Conservation (phyloP, 2,888 invertebrate species). For the Yponomeuta malinellus region DNA sequence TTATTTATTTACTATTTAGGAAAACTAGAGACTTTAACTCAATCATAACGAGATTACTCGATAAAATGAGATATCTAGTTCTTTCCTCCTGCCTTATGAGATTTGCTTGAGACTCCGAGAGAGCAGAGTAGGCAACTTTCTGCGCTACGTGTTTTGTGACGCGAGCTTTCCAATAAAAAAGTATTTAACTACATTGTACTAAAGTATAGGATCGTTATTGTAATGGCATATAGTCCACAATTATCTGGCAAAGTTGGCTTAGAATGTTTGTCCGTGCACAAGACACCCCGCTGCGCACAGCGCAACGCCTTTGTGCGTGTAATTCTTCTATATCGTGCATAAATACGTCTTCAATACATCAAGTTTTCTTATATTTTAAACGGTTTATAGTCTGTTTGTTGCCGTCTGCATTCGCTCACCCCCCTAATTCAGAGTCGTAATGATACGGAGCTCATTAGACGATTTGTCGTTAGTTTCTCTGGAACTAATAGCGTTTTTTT, state of each 20-base stretch:
- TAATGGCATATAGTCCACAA: neutral
- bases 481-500: constrained; percentile 30
- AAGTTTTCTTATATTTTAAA: neutral
- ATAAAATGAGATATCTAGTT: too few relatives aligned
- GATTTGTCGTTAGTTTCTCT: constrained; percentile 32
- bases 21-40: too few relatives aligned
- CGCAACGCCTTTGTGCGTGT: constrained; percentile 20
- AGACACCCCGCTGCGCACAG: constrained; percentile 48
- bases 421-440: constrained; percentile 20
- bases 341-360: neutral
- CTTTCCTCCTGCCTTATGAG: too few relatives aligned
- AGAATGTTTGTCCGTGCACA: constrained; percentile 25
- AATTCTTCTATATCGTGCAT: neutral
- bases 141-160: too few relatives aligned
- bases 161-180: too few relatives aligned
- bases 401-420: constrained; percentile 2
- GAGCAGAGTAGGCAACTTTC: too few relatives aligned
- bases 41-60: too few relatives aligned
- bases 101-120: too few relatives aligned
- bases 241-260: neutral
- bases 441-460: constrained; percentile 45
- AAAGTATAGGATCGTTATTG: neutral
- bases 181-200: too few relatives aligned
- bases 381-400: neutral
- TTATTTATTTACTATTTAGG: too few relatives aligned